Evolutionary conservation across 2,113 vertebrate species (phyloP), one percentile per base, ranked within the genome.

Genomic region (Saiga tatarica): DNA sequence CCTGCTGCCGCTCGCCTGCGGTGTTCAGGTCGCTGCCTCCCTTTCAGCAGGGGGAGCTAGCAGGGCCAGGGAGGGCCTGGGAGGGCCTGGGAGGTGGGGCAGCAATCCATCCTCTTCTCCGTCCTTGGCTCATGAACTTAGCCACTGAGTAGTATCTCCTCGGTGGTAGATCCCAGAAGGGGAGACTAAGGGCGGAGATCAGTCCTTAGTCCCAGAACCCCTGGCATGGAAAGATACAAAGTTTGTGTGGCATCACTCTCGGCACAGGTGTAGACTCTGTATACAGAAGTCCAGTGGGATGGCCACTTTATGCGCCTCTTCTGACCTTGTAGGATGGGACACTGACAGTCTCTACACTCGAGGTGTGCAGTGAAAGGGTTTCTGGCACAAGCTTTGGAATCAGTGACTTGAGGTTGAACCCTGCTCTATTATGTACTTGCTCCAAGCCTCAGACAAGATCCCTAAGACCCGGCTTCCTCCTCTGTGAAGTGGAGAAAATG

Each of bases 201-300:
- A 17, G 50, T 15, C 23, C 13, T 45, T 47, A 1, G 36, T 28
- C 60, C 36, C 36, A 28, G 67, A 81, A 2, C 21, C 26, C 50
- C 10, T 39, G 33, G 33, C 0, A 1, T 17, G 53, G 33, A 52
- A 76, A 52, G 76, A n/a, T 4, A 0, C 21, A 21, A 64, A 10
- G 7, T 36, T 45, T 15, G 10, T 47, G 17, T 3, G 5, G 12
- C n/a, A 1, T n/a, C 21, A 19, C 60, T 28, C 15, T 2, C 4
- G 10, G 28, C 28, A 3, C 1, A 15, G 78, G 9, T 8, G 1
- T 13, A 79, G 0, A 5, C 62, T 26, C 0, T 6, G 13, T 30
- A 26, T 10, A 21, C 3, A 36, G 28, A 26, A 36, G 23, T 3
- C 6, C 39, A 28, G 8, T 36, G 25, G 19, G 59, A 42, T 7